Evolutionary conservation across 2,797 vertebrate species (phyloP), one percentile per base, ranked within the genome.

Genomic region (Falco concolor): DNA sequence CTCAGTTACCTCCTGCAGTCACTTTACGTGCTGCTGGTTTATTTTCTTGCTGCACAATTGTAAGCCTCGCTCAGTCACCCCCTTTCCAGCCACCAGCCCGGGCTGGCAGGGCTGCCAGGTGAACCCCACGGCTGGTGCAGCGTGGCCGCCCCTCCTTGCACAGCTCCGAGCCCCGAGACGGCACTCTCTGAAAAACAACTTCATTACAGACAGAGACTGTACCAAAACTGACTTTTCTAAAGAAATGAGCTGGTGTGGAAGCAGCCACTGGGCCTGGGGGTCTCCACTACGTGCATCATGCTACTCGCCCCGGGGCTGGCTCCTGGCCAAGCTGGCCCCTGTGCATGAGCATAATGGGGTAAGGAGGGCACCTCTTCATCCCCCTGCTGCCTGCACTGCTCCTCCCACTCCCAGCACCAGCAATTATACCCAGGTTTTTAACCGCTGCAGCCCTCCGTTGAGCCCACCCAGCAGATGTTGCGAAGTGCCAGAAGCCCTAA

Each of bases 291-390:
- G 14, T 7, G 5, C 16, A 69, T 13, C 13, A 2, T 1, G 8
- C 13, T 65, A 21, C 28, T 78, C 65, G 57, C 38, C 49, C 27
- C 44, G 72, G 17, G 36, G 20, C 20, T 5, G 0, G 61, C 63
- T 68, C 82, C 61, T 3, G 1, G 52, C 65, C 13, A 22, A n/a
- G 59, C 32, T 40, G 9, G 3, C 13, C 60, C 34, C 47, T 22
- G 6, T 40, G 47, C 40, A 8, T 0, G 1, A 70, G 23, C 38
- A 30, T 4, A 0, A 38, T 2, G 0, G 16, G 1, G 0, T 20
- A 67, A 74, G 34, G 30, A 78, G 20, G 22, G 32, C 50, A 53
- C 30, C 57, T 36, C 63, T 56, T 45, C 47, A 42, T 4, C 3
- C 17, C 40, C 3, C 21, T 32, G 50, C 74, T 68, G 60, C 61